Evolutionary conservation across 2,797 vertebrate genomes (phyloP), one percentile per base, ranked within the genome.

Genomic region (Morelia viridis): DNA sequence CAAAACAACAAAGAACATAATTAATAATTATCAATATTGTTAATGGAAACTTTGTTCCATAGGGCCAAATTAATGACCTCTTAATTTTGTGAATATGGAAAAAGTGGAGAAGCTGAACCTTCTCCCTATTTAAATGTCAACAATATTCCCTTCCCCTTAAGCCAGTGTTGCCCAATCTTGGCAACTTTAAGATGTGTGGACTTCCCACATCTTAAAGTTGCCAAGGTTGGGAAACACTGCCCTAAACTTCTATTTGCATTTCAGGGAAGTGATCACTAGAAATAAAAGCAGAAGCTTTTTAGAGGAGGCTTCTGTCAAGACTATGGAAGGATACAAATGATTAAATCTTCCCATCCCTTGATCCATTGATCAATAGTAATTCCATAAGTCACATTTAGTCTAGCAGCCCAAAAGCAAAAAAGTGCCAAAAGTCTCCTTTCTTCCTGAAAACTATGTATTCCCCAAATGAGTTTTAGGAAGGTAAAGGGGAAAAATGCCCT

Each of bases 1-100:
- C 92, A 94, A 88, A 95, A 93, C 80, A 93, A 58, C 93, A 56
- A 50, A 56, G 46, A 15, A 64, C 31, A 85, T 88, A 60, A 46
- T 53, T 65, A 53, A 89, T 60, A 31, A 26, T 22, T 50, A 62
- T 50, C 13, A 22, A 41, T 76, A 76, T 88, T 64, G 60, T 46
- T 28, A 62, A 64, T n/a, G 41, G 58, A 80, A 61, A 80, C n/a
- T 11, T 61, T 13, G 6, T 26, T 24, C 28, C n/a, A 22, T 28
- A 57, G n/a, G 53, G 19, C n/a, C 87, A 71, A 56, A 31, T n/a
- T 11, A 65, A 68, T 68, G n/a, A 76, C 22, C 10, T 71, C 19
- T 58, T 76, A 35, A 35, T 26, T 58, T 68, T 89, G 68, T 58
- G 19, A 41, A 80, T 60, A 41, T 7, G 65, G 56, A 53, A 58